Evolutionary conservation across 2,113 vertebrate species (phyloP), one percentile per base, ranked within the genome.

Genomic region (Epinephelus cyanopodus): DNA sequence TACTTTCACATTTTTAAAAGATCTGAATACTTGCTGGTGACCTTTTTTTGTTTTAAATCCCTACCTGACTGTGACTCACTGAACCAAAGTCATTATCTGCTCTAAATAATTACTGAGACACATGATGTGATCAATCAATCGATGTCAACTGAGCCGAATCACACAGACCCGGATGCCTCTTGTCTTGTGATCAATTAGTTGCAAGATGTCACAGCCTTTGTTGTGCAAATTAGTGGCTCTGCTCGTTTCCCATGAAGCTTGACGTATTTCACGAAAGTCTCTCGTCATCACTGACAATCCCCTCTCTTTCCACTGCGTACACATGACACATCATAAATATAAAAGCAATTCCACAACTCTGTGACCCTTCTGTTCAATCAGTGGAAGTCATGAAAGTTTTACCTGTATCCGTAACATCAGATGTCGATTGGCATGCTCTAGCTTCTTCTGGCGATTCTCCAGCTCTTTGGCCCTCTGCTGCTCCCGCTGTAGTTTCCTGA

Each of bases 381-480:
- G 18, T 15, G 18, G 6, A 12, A 0, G 15, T 50, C 47, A 27
- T 58, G 6, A 47, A 39, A 9, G 37, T 73, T 13, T 47, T 92
- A 99, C 98, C 98, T 99, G 98, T 94, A 99, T 98, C 91, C 98
- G 95, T 83, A 99, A 94, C 91, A 99, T 94, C 73, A 99, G 93
- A 47, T 99, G 97, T 75, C 97, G 95, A 92, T 99, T 99, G 79
- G 97, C 96, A 0, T 98, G 97, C 76, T 99, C 98, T 57, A 99
- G 85, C 84, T 98, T 99, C 94, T 98, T 99, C 95, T 99, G 98
- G 1, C 97, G 95, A 77, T 91, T 98, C 93, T 99, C 98, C 63
- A 99, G 94, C 88, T 99, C 98, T 89, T 98, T 99, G 0, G 97
- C 96, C 12, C 98, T 95, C 39, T 97, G 98, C 84, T 99, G 98